Base-by-base conservation (phyloP, 2,888 invertebrate genomes). In the Helicoverpa assulta region DNA sequence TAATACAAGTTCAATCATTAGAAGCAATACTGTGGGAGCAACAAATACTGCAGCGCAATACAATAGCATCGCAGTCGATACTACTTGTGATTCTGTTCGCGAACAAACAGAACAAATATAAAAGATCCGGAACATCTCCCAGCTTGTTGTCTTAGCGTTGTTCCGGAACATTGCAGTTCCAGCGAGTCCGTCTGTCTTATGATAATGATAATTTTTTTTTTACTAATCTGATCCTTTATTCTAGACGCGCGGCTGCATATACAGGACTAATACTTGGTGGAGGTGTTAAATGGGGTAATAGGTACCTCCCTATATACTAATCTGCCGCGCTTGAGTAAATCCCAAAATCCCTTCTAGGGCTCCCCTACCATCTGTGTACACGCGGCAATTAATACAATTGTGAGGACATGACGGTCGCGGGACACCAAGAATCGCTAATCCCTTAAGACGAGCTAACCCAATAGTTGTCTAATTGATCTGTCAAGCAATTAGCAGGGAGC, bases 381-480 rank as follows among this genome's bases (percentile, higher is more conserved):
- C n/a, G n/a, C n/a, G n/a, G n/a, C n/a, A n/a, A n/a, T n/a, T n/a
- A n/a, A n/a, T n/a, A n/a, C n/a, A n/a, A n/a, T 75, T 33, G 60
- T n/a, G 2, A 62, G 56, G 26, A 33, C 58, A 14, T 10, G 62
- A 57, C 62, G 54, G 19, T 63, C 6, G 53, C 47, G 77, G 76
- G 58, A 62, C 80, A 76, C 65, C 65, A 80, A 63, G 77, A 76
- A 77, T 76, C 54, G 62, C 29, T 71, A 80, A 80, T 76, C 81
- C 72, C 56, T 61, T 47, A 60, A 80, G 76, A 80, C 61, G 76
- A 57, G 69, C 53, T 52, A 80, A 70, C 66, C 66, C 64, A 81
- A 76, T 76, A 63, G 75, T 54, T 76, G 50, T 67, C 65, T 74
- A 81, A 83, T 84, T 72, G 82, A 70, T 76, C 80, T 73, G 79